Base-by-base conservation (phyloP, 2,888 invertebrate genomes). In the Portevinia maculata region DNA sequence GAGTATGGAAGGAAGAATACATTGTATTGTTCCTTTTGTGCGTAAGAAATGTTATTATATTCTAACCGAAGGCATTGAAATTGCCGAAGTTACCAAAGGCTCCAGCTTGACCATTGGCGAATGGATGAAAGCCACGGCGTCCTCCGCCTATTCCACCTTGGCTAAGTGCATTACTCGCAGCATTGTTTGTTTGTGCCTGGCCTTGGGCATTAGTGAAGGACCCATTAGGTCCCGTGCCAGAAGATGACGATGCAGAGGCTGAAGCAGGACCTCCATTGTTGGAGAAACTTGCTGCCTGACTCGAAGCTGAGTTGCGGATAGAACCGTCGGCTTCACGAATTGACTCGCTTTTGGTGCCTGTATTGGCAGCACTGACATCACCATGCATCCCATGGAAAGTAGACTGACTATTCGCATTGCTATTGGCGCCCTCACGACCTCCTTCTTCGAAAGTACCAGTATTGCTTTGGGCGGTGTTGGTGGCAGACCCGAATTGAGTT, bases 401-500 rank as follows among this genome's bases (percentile, higher is more conserved):
- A 9, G 89, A 88, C 81, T 90, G 90, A 69, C 89, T 87, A 84
- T 87, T 89, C 46, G 90, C 88, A 15, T 87, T 87, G 1, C 88
- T 88, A 17, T 85, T 85, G 1, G 88, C 79, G 0, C 88, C 87
- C 55, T 86, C 64, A 0, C 50, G 52, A 4, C 87, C 86, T 57
- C 86, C 87, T 1, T 89, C 86, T 6, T 86, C 78, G 19, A 86
- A 86, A 0, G 86, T 81, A n/a, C 71, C 85, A 0, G 88, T 85
- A 60, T 90, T 87, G 2, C 89, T 89, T 37, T 90, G 88, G 32
- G 89, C 89, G 3, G 85, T 88, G 41, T 89, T 90, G 1, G 86
- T 85, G 1, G 87, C 76, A 28, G 86, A 85, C 6, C 89, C 90
- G 4, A 84, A 86, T 30, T 85, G 62, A 55, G 86, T 87, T 81